Conservation (phyloP, 2,888 invertebrate species). For the Rhamnusium bicolor region DNA sequence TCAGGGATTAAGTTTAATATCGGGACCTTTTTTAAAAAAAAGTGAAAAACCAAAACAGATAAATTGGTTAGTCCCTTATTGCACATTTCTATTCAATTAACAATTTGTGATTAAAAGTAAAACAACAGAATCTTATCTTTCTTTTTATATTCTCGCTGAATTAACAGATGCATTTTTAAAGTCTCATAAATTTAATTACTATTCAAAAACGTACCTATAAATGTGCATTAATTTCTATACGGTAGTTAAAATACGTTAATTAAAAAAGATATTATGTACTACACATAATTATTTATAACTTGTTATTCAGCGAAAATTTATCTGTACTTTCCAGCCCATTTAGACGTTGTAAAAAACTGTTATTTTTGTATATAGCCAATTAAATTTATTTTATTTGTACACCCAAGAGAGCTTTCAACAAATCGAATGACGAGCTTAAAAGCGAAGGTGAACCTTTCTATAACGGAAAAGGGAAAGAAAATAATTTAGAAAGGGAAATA, state of each 20-base stretch:
- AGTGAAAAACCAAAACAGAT: no score
- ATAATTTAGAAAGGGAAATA: no score
- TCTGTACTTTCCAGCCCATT: not conserved
- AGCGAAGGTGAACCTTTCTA: not conserved
- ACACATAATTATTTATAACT: no score
- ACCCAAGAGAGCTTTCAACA: not conserved
- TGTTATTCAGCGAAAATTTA: no score
- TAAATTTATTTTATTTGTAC: slow-evolving; percentile 5
- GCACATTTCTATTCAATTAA: no score
- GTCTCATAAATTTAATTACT: not conserved
- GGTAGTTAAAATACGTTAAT: not conserved
- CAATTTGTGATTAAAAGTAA: not conserved
- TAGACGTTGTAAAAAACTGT: not conserved
- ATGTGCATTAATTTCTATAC: not conserved
- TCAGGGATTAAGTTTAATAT: no score
- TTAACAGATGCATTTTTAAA: not conserved
- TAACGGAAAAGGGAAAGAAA: no score
- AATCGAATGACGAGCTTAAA: not conserved
- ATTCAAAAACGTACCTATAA: not conserved
- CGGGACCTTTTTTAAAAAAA: no score
- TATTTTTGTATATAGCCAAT: not conserved
- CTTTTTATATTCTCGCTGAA: not conserved
- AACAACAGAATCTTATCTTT: not conserved
- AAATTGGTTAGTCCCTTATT: no score
- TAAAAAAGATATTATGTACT: no score